These are phyloP conservation scores for Ciconia stormi DNA, from an alignment of 2,113 vertebrate species.

Conservation along the genomic window DNA sequence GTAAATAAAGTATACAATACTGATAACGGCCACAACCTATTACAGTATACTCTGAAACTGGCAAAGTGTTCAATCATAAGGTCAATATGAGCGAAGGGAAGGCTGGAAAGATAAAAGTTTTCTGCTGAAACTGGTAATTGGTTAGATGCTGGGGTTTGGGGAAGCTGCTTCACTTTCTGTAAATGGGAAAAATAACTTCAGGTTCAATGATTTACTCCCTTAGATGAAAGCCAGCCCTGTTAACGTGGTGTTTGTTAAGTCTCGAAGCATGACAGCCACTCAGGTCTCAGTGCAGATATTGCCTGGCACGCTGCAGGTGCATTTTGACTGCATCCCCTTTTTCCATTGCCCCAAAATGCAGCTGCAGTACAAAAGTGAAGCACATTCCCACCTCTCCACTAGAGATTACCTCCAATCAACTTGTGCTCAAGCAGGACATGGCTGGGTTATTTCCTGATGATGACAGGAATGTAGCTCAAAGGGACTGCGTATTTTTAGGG, in stretches of 20 bases:
- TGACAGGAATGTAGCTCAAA: not conserved
- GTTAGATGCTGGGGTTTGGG: accelerated
- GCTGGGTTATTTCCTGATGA: not conserved
- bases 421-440: not conserved
- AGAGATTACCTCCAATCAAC: not conserved
- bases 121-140: not conserved
- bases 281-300: not conserved
- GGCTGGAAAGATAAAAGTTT: not conserved
- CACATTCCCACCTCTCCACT: not conserved
- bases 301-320: not conserved
- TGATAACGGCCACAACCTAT: not conserved
- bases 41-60: not conserved
- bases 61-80: not conserved
- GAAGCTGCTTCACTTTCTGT: not conserved
- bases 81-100: not conserved
- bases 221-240: not conserved
- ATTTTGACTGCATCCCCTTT: not conserved
- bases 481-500: not conserved
- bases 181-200: not conserved
- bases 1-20: not conserved
- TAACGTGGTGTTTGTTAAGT: not conserved
- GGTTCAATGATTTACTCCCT: not conserved
- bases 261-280: not conserved
- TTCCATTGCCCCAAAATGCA: not conserved
- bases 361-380: not conserved